Evolutionary conservation across 2,888 invertebrate species (phyloP), one percentile per base, ranked within the genome.

Genomic region (Acrobasis repandana): DNA sequence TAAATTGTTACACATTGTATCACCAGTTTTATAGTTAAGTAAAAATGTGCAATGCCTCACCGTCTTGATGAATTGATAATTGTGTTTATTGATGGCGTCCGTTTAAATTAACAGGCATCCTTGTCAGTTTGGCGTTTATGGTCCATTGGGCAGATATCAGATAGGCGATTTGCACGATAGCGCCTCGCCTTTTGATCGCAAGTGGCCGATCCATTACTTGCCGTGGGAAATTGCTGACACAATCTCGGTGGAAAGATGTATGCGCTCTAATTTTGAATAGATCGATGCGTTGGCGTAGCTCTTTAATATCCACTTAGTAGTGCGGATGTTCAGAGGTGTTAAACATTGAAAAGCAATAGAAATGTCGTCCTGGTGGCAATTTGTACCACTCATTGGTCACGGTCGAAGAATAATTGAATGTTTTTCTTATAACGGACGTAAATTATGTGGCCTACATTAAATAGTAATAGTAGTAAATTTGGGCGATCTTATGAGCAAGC

Each of bases 21-120:
- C 28, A 28, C 28, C 28, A 28, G 8, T 6, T 28, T 28, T 6
- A 28, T 28, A 28, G 28, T 28, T 28, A 6, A 28, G 4, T n/a
- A 14, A 14, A 43, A 72, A 71, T 66, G 72, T 71, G 75, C 76
- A 76, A 79, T 75, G 65, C 68, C 61, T 77, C 67, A 70, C 66
- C 38, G 68, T 70, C 65, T 43, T 54, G 69, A 71, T 69, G 62
- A 48, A 68, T 73, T 76, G 82, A 82, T 80, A 84, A 77, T 75
- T 74, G 64, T 80, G 77, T 82, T 80, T 88, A 90, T 88, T 86
- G 86, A 90, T 88, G 65, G 75, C 79, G 83, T 86, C 80, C 87
- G 85, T 85, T 88, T 86, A 86, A 73, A 86, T 88, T 84, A 86
- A 85, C 86, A 84, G 80, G 76, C 74, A 72, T 79, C 73, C 77